Percentiles rank a stretch among this genome's conserved stretches.
Evolutionary conservation across 2,113 vertebrate genomes (phyloP).

Genomic region (Suricata suricatta): DNA sequence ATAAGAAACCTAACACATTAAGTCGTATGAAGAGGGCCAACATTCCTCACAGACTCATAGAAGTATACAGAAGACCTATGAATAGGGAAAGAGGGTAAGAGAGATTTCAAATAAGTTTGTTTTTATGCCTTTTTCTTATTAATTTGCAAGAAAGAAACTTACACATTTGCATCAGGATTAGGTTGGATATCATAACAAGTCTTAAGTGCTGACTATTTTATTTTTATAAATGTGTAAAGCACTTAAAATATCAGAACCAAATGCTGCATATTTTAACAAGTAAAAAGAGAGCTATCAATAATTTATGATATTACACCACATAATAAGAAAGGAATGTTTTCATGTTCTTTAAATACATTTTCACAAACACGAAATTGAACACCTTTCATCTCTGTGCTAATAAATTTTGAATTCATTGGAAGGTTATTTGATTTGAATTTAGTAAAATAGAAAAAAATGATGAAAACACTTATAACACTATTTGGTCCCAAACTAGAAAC

Average conservation of each 20-base stretch:
- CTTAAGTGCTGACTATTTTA: conserved; percentile 66
- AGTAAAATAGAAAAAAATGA: neutral
- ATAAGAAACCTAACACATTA: neutral
- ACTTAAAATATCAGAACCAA: conserved; percentile 73
- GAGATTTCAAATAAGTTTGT: conserved; percentile 12
- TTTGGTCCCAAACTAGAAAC: neutral
- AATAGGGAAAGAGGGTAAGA: neutral
- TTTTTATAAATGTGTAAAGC: conserved; percentile 71
- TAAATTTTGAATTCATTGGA: conserved; percentile 32
- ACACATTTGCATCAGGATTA: conserved; percentile 59
- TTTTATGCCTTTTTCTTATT: conserved; percentile 44
- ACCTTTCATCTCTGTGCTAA: conserved; percentile 10
- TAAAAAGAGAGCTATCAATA: conserved; percentile 69
- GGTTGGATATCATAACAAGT: conserved; percentile 45
- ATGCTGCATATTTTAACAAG: conserved; percentile 75
- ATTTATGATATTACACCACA: conserved; percentile 66
- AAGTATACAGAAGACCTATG: neutral
- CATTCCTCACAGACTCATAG: neutral
- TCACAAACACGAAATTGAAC: conserved; percentile 47
- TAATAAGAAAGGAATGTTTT: conserved; percentile 57
- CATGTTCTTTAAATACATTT: conserved; percentile 69
- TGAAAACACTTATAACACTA: neutral
- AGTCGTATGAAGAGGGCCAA: neutral
- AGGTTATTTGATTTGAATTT: conserved; percentile 42
- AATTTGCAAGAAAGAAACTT: conserved; percentile 49